phyloP scores from a whole-genome alignment of 2,888 invertebrate genomes.

The Cryptops parisi region DNA sequence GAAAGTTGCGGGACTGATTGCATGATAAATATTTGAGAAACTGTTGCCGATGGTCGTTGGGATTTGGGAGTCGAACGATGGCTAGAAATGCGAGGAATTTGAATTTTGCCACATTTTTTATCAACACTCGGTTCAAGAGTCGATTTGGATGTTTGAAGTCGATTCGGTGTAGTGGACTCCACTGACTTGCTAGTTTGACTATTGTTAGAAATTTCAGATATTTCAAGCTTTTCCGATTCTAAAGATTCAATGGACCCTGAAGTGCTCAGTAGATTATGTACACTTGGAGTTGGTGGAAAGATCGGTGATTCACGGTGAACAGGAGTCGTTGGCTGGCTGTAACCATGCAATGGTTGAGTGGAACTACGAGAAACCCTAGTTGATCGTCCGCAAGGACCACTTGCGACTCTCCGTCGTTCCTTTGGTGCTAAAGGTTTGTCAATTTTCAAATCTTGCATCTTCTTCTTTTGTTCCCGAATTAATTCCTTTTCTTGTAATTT shows the following conservation, averaged over 20 bases:
- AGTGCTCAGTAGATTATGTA: neutral
- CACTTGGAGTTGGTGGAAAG: neutral
- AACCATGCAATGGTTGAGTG: neutral
- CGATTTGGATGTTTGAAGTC: neutral
- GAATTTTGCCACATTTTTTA: constrained; percentile 18
- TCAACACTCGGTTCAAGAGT: neutral
- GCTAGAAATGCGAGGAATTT: constrained; percentile 24
- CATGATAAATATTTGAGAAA: neutral
- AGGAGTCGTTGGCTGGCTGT: constrained; percentile 8
- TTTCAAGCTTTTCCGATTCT: neutral
- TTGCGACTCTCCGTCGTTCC: constrained; percentile 4
- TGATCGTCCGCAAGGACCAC: constrained; percentile 6
- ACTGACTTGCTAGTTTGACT: neutral
- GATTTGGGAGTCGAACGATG: constrained; percentile 36
- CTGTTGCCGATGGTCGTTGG: constrained; percentile 1
- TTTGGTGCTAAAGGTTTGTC: constrained; percentile 1
- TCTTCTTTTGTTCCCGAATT: constrained; percentile 46
- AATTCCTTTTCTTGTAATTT: constrained; percentile 53
- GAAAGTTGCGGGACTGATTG: neutral
- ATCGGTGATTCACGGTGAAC: neutral
- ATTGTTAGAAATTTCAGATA: neutral
- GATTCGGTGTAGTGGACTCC: neutral
- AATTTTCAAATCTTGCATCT: constrained; percentile 35
- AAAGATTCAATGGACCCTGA: neutral
- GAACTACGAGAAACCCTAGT: neutral